Evolutionary conservation across 2,888 invertebrate genomes (phyloP), one percentile per base, ranked within the genome.

Genomic region (Hydrotaea cyrtoneurina): DNA sequence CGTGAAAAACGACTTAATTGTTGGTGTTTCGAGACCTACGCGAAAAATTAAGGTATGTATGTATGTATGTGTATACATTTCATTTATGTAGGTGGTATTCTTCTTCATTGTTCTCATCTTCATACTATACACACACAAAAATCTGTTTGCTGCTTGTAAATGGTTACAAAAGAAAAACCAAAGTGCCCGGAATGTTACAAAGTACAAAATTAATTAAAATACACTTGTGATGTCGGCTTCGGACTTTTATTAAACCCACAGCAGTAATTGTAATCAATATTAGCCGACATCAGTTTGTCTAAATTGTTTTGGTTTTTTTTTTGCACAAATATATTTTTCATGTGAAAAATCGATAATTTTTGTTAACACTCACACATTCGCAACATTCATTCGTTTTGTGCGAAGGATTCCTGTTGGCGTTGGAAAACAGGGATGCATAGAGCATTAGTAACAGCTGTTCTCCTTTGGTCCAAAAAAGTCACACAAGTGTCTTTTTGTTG

Each of bases 291-390:
- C n/a, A 50, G 10, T n/a, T n/a, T n/a, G n/a, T n/a, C n/a, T 50
- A 50, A 50, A 43, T 39, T n/a, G n/a, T n/a, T n/a, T n/a, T n/a
- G n/a, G n/a, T n/a, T n/a, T n/a, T n/a, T n/a, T 71, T 19, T 59
- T 43, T 73, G 21, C 39, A 59, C 46, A 59, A 43, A 23, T 26
- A 23, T 50, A n/a, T 71, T 23, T 15, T 53, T 15, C 7, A n/a
- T 53, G 78, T 75, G 84, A 76, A 84, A 84, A 84, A 84, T 84
- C 84, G 72, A 84, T 84, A 84, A 78, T 62, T 62, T 62, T 23
- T 62, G 36, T 26, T 11, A 26, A n/a, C n/a, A 39, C 10, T 39
- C 39, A 4, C 36, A 36, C 36, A 36, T 36, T 36, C 36, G 4
- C 36, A 36, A 3, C n/a, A n/a, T n/a, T n/a, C n/a, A n/a, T n/a